These are phyloP conservation scores for Phortica magna DNA, from an alignment of 2,888 invertebrate genomes.

Conservation along the genomic window DNA sequence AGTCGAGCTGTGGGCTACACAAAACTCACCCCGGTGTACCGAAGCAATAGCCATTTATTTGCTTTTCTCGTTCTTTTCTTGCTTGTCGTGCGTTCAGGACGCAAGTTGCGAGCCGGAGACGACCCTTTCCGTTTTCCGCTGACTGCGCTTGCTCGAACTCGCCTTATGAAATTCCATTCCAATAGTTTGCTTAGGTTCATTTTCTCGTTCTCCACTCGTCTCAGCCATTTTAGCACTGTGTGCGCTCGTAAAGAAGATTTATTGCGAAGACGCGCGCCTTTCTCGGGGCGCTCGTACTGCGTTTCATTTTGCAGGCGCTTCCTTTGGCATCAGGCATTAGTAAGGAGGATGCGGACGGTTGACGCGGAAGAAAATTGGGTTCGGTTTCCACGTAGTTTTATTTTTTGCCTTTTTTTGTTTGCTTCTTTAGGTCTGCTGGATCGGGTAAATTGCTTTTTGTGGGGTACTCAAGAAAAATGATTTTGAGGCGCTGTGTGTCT, in stretches of 20 bases:
- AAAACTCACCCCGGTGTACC: conserved; percentile 54
- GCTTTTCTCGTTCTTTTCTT: conserved; percentile 64
- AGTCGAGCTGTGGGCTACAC: conserved; percentile 40
- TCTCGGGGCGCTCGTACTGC: conserved; percentile 71
- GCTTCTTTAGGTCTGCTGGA: conserved; percentile 49
- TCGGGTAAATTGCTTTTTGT: conserved; percentile 65
- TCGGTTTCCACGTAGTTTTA: conserved; percentile 59
- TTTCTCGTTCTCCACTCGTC: conserved; percentile 58
- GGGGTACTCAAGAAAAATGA: conserved; percentile 66
- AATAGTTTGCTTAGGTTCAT: conserved; percentile 77
- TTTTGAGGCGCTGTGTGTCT: conserved; percentile 50
- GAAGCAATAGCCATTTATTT: conserved; percentile 64
- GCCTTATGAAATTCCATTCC: conserved; percentile 60
- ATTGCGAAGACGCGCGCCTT: conserved; percentile 77
- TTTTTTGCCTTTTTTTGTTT: conserved; percentile 34
- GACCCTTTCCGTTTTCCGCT: conserved; percentile 25
- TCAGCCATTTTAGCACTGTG: conserved; percentile 76
- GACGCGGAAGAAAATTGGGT: conserved; percentile 64
- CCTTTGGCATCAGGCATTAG: conserved; percentile 26
- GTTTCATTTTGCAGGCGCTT: conserved; percentile 41
- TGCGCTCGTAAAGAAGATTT: conserved; percentile 78
- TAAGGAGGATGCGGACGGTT: conserved; percentile 47
- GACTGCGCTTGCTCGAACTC: conserved; percentile 38
- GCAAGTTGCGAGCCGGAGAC: conserved; percentile 26
- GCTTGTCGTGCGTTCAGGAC: conserved; percentile 43